These are phyloP conservation scores for Acromyrmex charruanus DNA, from an alignment of 1,140 invertebrate species.

Conservation along the genomic window DNA sequence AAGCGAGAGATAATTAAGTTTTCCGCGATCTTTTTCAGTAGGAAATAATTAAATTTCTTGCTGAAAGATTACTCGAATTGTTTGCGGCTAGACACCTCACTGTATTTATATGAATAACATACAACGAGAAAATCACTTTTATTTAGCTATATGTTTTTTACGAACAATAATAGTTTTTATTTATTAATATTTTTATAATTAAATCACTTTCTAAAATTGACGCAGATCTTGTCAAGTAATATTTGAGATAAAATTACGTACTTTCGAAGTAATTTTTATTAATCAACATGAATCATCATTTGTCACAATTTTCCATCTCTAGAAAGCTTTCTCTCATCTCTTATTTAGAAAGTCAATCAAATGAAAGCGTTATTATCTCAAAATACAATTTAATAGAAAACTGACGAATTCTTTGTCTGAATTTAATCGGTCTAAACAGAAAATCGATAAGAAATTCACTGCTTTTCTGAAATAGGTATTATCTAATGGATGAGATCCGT, in stretches of 20 bases:
- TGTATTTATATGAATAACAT: slow-evolving; percentile 5
- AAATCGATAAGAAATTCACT: not conserved
- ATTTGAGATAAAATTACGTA: not conserved
- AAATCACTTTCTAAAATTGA: not conserved
- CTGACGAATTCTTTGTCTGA: not conserved
- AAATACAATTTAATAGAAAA: slow-evolving; percentile 1
- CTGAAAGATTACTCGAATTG: not conserved
- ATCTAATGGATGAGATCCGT: not conserved
- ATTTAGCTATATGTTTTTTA: not conserved
- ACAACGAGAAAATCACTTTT: not conserved
- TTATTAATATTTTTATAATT: not conserved
- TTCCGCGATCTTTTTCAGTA: too few species aligned
- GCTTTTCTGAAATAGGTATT: not conserved
- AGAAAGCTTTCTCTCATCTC: not conserved
- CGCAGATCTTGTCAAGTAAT: not conserved
- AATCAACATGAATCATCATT: not conserved
- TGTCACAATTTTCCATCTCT: not conserved
- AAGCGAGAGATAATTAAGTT: not conserved
- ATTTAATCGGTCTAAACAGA: not conserved
- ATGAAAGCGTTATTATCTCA: not conserved
- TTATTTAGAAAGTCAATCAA: not conserved
- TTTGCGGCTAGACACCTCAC: not conserved
- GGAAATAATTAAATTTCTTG: not conserved
- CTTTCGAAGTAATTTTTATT: not conserved
- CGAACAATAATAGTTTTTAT: not conserved